Conservation (phyloP, 1,140 invertebrate genomes). For the Heliconius hewitsoni region DNA sequence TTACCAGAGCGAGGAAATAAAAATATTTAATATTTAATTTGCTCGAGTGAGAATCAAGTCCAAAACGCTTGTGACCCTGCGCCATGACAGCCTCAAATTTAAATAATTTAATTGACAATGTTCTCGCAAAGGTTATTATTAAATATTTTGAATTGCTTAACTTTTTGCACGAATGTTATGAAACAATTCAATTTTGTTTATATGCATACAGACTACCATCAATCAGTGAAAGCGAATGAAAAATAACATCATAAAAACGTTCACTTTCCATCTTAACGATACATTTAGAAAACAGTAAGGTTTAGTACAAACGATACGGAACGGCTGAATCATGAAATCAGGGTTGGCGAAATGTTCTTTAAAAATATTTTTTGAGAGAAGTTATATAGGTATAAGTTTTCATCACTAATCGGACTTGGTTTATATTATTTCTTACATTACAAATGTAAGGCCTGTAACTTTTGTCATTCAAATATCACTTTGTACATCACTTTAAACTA, state of each 20-base stretch:
- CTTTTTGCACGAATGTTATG: neutral
- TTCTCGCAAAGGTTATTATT: no score
- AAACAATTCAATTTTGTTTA: constrained; percentile 4
- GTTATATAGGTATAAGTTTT: neutral
- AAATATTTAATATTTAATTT: no score
- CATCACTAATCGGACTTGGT: neutral
- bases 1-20: no score
- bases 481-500: no score
- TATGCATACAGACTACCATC: neutral
- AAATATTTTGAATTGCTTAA: no score
- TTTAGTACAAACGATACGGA: constrained; percentile 29
- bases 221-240: constrained; percentile 37
- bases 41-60: no score
- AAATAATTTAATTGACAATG: neutral
- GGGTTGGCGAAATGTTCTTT: constrained; percentile 22
- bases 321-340: constrained; percentile 12
- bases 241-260: constrained; percentile 24
- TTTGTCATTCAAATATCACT: no score
- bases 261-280: constrained; percentile 42
- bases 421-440: neutral
- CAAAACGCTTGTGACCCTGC: neutral
- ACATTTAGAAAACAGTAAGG: constrained; percentile 38
- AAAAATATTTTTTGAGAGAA: neutral
- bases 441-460: no score
- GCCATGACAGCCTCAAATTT: neutral